These are phyloP conservation scores for Phocides pigmalion DNA, from an alignment of 1,140 invertebrate genomes.

Conservation along the genomic window DNA sequence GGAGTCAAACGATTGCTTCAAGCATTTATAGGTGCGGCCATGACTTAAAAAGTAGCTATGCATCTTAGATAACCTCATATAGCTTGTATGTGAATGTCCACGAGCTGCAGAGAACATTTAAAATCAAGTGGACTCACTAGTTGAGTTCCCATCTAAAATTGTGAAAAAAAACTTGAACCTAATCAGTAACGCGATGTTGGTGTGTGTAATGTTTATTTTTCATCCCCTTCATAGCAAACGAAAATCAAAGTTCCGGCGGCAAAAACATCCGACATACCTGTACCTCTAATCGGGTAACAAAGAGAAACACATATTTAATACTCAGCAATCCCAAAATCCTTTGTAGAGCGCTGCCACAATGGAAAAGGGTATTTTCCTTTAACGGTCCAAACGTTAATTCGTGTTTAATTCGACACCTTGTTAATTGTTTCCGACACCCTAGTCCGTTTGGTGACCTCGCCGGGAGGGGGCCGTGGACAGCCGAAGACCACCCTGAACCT, in stretches of 20 bases:
- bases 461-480: constrained; percentile 55
- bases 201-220: not conserved
- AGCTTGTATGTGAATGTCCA: too few species aligned
- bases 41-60: too few species aligned
- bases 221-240: constrained; percentile 8
- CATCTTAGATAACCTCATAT: too few species aligned
- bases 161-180: too few species aligned
- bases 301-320: constrained; percentile 78
- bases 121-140: too few species aligned
- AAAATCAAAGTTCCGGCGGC: constrained; percentile 18
- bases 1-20: too few species aligned
- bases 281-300: constrained; percentile 67
- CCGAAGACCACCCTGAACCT: constrained; percentile 59
- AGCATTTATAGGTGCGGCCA: too few species aligned
- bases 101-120: too few species aligned
- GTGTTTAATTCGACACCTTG: constrained; percentile 83
- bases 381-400: constrained; percentile 80
- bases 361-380: constrained; percentile 81
- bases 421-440: constrained; percentile 82
- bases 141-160: too few species aligned
- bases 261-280: constrained; percentile 40
- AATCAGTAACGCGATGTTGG: not conserved
- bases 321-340: constrained; percentile 80
- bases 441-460: constrained; percentile 77
- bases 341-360: constrained; percentile 74